phyloP scores from a whole-genome alignment of 2,888 invertebrate species.

The Chaetoderma sp. region DNA sequence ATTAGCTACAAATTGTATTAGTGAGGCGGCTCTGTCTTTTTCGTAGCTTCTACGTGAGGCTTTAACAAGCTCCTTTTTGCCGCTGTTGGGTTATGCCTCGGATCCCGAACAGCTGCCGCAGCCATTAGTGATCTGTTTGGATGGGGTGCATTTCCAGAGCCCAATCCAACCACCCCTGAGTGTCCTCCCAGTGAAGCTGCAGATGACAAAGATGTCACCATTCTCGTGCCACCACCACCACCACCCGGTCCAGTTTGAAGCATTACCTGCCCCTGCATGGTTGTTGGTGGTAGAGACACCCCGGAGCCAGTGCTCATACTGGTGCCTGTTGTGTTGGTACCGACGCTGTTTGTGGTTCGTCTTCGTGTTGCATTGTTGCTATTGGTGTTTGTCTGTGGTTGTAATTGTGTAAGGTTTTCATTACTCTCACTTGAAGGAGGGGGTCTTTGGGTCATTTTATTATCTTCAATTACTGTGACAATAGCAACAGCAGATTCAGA shows the following conservation, averaged over 20 bases:
- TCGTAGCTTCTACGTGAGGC: constrained; percentile 56
- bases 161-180: constrained; percentile 10
- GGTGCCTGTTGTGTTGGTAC: too few relatives aligned
- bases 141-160: constrained; percentile 22
- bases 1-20: too few relatives aligned
- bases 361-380: too few relatives aligned
- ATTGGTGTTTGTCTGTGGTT: too few relatives aligned
- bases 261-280: too few relatives aligned
- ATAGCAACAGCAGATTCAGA: too few relatives aligned
- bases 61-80: constrained; percentile 64
- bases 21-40: constrained; percentile 61
- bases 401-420: too few relatives aligned
- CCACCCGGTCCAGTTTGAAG: constrained; percentile 19
- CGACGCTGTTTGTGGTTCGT: too few relatives aligned
- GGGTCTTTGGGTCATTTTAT: neutral
- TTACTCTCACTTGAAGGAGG: neutral
- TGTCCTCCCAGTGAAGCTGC: too few relatives aligned
- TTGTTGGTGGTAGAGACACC: too few relatives aligned
- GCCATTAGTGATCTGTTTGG: constrained; percentile 20
- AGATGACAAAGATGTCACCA: neutral
- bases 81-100: constrained; percentile 53
- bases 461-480: too few relatives aligned
- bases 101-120: constrained; percentile 39
- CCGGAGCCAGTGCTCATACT: too few relatives aligned
- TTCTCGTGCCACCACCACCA: constrained; percentile 14